phyloP scores from a whole-genome alignment of 2,888 invertebrate species.

The Leucophenga maculata region DNA sequence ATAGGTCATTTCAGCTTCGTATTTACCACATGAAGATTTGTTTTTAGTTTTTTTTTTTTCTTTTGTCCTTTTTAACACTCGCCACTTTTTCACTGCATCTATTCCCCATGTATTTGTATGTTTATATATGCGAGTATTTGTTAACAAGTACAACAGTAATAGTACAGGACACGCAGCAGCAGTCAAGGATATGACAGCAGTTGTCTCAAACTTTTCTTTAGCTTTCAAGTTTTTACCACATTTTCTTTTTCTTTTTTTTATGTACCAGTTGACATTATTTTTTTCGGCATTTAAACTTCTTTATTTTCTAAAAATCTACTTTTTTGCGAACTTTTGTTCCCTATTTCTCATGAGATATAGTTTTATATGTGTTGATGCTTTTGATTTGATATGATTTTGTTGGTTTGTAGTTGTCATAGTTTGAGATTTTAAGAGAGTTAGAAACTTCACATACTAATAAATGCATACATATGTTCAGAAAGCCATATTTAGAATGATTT shows the following conservation, averaged over 20 bases:
- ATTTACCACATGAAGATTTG: no score
- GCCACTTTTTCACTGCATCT: not conserved
- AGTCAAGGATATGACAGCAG: conserved; percentile 45
- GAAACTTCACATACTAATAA: no score
- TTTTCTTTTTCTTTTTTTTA: not conserved
- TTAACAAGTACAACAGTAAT: conserved; percentile 7
- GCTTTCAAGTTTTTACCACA: conserved; percentile 12
- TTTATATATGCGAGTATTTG: not conserved
- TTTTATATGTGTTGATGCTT: not conserved
- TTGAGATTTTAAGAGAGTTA: no score
- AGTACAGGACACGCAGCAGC: conserved; percentile 24
- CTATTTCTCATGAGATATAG: no score
- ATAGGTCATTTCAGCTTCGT: no score
- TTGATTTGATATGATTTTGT: not conserved
- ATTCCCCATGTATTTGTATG: not conserved
- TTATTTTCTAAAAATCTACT: conserved; percentile 34
- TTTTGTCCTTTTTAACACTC: not conserved
- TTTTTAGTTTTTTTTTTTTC: not conserved
- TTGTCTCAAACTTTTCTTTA: conserved; percentile 52
- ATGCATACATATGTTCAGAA: no score
- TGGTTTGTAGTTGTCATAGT: not conserved
- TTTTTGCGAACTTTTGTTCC: conserved; percentile 42
- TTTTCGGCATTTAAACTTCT: conserved; percentile 8
- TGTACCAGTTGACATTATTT: not conserved
- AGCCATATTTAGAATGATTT: no score